Conservation (phyloP, 2,888 invertebrate species). For the Sepioteuthis lessoniana region DNA sequence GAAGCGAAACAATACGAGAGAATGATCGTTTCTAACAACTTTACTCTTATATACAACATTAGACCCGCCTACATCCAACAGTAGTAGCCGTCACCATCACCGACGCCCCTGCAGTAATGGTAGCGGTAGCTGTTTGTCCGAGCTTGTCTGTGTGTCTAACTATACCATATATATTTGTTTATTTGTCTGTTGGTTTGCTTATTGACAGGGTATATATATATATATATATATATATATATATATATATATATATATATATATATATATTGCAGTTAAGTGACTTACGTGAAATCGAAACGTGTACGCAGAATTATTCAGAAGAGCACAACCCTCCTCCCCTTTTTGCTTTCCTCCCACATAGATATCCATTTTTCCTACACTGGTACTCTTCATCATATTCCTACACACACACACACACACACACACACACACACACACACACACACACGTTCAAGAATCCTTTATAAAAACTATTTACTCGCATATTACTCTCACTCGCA, state of each 20-base stretch:
- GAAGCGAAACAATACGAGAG: background rate
- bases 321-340: background rate
- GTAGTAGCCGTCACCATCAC: constrained; percentile 16
- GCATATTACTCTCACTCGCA: no score
- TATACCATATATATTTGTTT: background rate
- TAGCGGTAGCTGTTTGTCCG: background rate
- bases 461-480: no score
- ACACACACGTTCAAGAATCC: no score
- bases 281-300: background rate
- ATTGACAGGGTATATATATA: background rate
- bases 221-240: no score
- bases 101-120: background rate
- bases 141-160: background rate
- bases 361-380: no score
- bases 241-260: no score
- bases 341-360: background rate
- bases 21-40: background rate
- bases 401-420: background rate
- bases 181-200: background rate
- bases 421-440: background rate
- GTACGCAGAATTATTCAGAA: background rate
- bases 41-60: constrained; percentile 15
- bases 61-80: background rate
- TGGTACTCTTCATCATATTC: background rate
- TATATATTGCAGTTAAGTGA: background rate